Conservation (phyloP, 2,113 vertebrate species). For the Glareola pratincola region DNA sequence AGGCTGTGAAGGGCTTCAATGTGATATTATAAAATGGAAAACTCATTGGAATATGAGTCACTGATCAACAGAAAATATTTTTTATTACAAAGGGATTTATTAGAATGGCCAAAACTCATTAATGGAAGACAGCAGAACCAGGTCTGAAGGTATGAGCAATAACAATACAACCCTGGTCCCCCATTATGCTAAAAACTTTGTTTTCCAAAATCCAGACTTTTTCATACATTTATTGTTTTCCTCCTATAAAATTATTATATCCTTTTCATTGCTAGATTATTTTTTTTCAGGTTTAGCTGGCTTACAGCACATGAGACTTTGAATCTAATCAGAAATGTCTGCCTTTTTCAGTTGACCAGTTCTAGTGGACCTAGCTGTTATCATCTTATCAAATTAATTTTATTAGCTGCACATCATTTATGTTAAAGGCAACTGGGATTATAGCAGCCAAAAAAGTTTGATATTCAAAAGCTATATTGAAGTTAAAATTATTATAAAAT, state of each 20-base stretch:
- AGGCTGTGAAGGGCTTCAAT: background rate
- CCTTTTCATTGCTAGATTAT: background rate
- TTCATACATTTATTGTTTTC: background rate
- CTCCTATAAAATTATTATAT: background rate
- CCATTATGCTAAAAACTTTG: background rate
- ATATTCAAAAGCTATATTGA: background rate
- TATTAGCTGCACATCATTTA: background rate
- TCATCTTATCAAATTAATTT: background rate
- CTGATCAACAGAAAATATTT: background rate
- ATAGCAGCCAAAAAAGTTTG: background rate
- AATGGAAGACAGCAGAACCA: background rate
- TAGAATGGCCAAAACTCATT: background rate
- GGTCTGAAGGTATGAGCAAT: background rate
- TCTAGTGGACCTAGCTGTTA: background rate
- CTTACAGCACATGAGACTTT: background rate
- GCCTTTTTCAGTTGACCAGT: background rate
- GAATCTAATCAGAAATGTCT: background rate
- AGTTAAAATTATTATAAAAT: background rate
- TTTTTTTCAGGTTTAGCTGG: background rate
- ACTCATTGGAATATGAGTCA: background rate
- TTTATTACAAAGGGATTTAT: background rate
- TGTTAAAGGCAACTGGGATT: background rate
- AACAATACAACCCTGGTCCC: background rate
- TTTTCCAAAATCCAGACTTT: background rate
- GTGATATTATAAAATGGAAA: background rate